A percentile compares a stretch with the other conserved stretches of the same genome.
Evolutionary conservation across 2,888 invertebrate species (phyloP).

Genomic region (Isoperla grammatica): DNA sequence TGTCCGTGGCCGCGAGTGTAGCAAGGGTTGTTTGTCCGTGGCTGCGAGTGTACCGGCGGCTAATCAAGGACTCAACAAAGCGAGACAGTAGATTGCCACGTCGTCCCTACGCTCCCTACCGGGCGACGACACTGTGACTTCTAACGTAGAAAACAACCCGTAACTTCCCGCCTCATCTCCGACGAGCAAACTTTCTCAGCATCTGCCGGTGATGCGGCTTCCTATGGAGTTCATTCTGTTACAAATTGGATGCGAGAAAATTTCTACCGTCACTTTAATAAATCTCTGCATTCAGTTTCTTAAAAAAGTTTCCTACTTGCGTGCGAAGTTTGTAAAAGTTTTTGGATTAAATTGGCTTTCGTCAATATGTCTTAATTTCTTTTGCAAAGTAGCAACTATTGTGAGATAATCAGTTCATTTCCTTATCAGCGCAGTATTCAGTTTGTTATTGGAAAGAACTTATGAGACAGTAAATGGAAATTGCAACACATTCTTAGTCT

Average conservation of each 20-base stretch:
- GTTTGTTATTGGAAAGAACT: too few relatives aligned
- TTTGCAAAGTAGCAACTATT: too few relatives aligned
- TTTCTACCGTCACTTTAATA: slow-evolving; percentile 8
- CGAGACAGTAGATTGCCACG: neutral
- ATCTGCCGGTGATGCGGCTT: slow-evolving; percentile 4
- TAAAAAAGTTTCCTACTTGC: neutral
- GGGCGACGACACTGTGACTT: neutral
- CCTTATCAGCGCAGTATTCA: too few relatives aligned
- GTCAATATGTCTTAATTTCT: slow-evolving; percentile 6
- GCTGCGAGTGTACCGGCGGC: neutral
- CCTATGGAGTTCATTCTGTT: neutral
- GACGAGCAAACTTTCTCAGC: neutral
- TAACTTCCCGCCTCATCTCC: neutral
- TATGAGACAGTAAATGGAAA: too few relatives aligned
- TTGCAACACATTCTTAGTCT: too few relatives aligned
- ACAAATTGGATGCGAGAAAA: slow-evolving; percentile 11
- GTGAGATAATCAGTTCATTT: too few relatives aligned
- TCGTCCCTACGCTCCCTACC: neutral
- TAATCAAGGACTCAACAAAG: neutral
- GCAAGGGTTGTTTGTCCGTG: neutral
- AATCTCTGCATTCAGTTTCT: slow-evolving; percentile 6
- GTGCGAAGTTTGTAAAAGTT: neutral
- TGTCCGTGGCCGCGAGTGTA: too few relatives aligned
- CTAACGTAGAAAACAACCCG: slow-evolving; percentile 1
- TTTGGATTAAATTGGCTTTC: neutral